Base-by-base conservation (phyloP, 2,113 vertebrate genomes). In the Lasiurus cinereus region DNA sequence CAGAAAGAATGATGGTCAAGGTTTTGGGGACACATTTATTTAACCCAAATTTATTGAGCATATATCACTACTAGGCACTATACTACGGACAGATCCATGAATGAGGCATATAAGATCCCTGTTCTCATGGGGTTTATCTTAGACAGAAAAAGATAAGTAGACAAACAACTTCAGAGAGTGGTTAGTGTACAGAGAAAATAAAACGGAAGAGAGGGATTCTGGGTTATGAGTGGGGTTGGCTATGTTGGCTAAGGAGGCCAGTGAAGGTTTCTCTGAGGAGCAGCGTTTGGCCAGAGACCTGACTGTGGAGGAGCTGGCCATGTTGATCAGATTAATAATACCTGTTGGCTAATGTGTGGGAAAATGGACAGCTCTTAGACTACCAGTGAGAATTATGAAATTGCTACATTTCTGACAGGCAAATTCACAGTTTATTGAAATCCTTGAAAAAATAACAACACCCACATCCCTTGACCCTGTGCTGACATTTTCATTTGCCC, bases 101-200 rank as follows among this genome's bases (percentile, higher is more conserved):
- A 16, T 0, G 27, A 77, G 67, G 21, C 52, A 67, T 48, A 64
- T 7, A 73, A 76, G 33, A 67, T 29, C 52, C 83, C 83, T 52
- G 54, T 22, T 73, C 70, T 93, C 18, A 0, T 0, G 21, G 16
- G 62, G 50, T 66, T 82, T 74, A 59, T 0, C 50, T 0, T 16
- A 54, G 18, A 52, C 0, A 46, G 77, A 73, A 54, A 90, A 14
- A 48, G 86, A 54, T 22, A 80, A 48, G n/a, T 2, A 70, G 48
- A 76, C n/a, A 83, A 77, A 83, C 7, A 50, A 74, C 72, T 80
- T 83, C 69, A 82, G 62, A 77, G 69, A n/a, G 29, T 46, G 54
- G 70, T 4, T 15, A 46, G 39, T 73, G 64, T 52, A 43, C 21
- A 39, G 48, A 88, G 87, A 73, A 48, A 33, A 13, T 46, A 33